Conservation (phyloP, 2,797 vertebrate species). For the Centropyge bicolor region DNA sequence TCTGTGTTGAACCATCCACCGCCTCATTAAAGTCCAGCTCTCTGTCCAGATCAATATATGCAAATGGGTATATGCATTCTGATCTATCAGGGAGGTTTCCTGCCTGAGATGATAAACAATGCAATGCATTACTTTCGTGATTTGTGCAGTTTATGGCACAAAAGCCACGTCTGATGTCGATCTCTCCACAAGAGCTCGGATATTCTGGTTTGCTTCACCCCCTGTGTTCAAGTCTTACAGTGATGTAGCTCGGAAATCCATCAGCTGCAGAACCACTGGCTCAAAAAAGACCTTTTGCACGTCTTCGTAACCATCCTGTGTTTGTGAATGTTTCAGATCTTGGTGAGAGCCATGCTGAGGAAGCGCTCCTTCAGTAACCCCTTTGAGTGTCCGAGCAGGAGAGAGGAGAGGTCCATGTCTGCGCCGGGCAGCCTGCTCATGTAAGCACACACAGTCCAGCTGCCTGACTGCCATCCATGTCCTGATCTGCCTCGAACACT, state of each 20-base stretch:
- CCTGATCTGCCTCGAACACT: background rate
- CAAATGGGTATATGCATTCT: background rate
- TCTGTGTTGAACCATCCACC: background rate
- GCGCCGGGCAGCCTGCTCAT: slow-evolving; percentile 92
- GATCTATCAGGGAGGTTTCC: background rate
- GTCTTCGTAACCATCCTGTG: background rate
- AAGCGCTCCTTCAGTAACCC: slow-evolving; percentile 98
- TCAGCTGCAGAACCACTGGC: background rate
- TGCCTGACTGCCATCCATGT: slow-evolving; percentile 1
- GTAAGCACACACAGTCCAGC: slow-evolving; percentile 81
- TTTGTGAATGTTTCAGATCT: slow-evolving; percentile 86
- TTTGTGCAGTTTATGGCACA: background rate
- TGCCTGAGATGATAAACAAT: background rate
- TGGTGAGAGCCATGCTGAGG: slow-evolving; percentile 96
- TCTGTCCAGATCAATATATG: background rate
- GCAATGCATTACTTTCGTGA: background rate
- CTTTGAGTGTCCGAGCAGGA: slow-evolving; percentile 88
- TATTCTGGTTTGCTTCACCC: background rate
- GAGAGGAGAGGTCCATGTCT: slow-evolving; percentile 94
- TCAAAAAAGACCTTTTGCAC: background rate
- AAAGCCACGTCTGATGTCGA: background rate
- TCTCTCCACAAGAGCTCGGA: background rate
- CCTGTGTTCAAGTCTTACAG: background rate
- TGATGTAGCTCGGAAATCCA: background rate
- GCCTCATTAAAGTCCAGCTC: background rate